A percentile compares a stretch with the other conserved stretches of the same genome.
phyloP scores from a whole-genome alignment of 2,888 invertebrate genomes.

The Parnassius mnemosyne region DNA sequence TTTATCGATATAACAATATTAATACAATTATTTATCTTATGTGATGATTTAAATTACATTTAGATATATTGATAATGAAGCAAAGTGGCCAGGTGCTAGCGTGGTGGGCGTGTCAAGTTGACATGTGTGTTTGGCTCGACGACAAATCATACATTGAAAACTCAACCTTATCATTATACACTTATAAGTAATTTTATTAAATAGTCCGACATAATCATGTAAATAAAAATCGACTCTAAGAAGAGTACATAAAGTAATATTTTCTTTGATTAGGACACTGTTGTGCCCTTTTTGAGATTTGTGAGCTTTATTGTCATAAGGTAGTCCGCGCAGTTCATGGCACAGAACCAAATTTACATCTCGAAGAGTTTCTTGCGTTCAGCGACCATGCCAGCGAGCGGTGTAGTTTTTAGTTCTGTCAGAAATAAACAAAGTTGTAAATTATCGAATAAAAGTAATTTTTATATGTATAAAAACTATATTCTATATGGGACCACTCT shows the following conservation, averaged over 20 bases:
- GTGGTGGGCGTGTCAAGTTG: constrained; percentile 58
- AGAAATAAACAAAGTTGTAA: constrained; percentile 9
- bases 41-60: constrained; percentile 7
- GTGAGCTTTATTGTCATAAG: constrained; percentile 11
- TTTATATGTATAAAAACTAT: too few species aligned
- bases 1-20: background rate
- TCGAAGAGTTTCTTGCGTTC: constrained; percentile 86
- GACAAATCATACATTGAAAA: constrained; percentile 10
- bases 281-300: constrained; percentile 6
- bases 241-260: constrained; percentile 8
- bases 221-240: constrained; percentile 6
- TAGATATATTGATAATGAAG: constrained; percentile 30
- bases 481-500: too few species aligned
- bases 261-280: constrained; percentile 3
- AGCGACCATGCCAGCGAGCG: constrained; percentile 86
- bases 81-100: constrained; percentile 72
- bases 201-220: constrained; percentile 4
- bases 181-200: constrained; percentile 6
- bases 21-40: constrained; percentile 22
- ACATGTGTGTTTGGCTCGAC: constrained; percentile 15
- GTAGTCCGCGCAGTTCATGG: constrained; percentile 8
- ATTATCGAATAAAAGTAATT: too few species aligned
- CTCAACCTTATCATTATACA: constrained; percentile 5
- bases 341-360: constrained; percentile 45
- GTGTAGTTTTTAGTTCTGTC: constrained; percentile 75